These are phyloP conservation scores for Gryllus longicercus DNA, from an alignment of 2,888 invertebrate species.

Conservation along the genomic window DNA sequence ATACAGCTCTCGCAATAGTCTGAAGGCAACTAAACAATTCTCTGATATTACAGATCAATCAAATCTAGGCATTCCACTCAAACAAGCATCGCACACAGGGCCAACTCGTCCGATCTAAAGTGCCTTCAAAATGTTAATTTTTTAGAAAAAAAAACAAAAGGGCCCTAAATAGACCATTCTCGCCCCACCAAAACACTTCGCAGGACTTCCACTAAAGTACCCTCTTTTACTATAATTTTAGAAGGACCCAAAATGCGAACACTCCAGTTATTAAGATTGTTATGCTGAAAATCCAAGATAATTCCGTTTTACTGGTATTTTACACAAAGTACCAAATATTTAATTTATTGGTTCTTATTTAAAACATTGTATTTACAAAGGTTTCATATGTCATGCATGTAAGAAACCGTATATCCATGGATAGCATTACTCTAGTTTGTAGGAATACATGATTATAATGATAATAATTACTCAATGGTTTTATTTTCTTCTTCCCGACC, in stretches of 20 bases:
- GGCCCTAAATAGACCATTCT: slow-evolving; percentile 83
- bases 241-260: slow-evolving; percentile 37
- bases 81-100: slow-evolving; percentile 63
- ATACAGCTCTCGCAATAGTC: slow-evolving; percentile 64
- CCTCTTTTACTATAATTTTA: slow-evolving; percentile 38
- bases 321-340: slow-evolving; percentile 35
- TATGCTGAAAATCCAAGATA: slow-evolving; percentile 36
- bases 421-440: slow-evolving; percentile 39
- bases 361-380: slow-evolving; percentile 37
- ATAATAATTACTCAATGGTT: slow-evolving; percentile 37
- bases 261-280: slow-evolving; percentile 38
- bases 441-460: slow-evolving; percentile 39
- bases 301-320: slow-evolving; percentile 38
- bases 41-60: slow-evolving; percentile 33
- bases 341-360: slow-evolving; percentile 37
- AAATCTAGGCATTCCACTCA: slow-evolving; percentile 40
- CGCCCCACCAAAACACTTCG: slow-evolving; percentile 60
- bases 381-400: slow-evolving; percentile 38
- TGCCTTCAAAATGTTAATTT: slow-evolving; percentile 77
- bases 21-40: slow-evolving; percentile 65
- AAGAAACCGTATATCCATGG: slow-evolving; percentile 38
- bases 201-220: slow-evolving; percentile 31
- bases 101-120: slow-evolving; percentile 92
- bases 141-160: slow-evolving; percentile 77
- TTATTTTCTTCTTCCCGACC: slow-evolving; percentile 32